Conservation (phyloP, 1,140 invertebrate genomes). For the Cecropterus lyciades region DNA sequence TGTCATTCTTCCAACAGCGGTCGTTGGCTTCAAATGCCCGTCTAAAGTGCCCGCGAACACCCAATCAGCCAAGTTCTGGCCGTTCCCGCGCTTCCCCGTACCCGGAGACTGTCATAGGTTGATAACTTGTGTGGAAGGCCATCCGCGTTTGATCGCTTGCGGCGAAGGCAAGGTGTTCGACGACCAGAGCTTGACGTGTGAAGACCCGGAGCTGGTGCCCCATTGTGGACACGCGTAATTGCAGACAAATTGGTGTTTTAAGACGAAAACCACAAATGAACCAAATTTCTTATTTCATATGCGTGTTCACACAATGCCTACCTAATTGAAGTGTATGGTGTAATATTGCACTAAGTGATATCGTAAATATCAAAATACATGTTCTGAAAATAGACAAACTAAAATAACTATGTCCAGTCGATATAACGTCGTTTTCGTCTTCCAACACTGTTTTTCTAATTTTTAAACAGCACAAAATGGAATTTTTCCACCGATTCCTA, state of each 20-base stretch:
- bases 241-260: slow-evolving; percentile 44
- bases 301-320: no score
- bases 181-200: slow-evolving; percentile 91
- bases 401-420: neutral
- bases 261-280: slow-evolving; percentile 44
- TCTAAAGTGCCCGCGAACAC: slow-evolving; percentile 91
- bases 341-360: neutral
- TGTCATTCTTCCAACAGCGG: slow-evolving; percentile 80
- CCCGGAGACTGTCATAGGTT: slow-evolving; percentile 92
- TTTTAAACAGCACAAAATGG: slow-evolving; percentile 49
- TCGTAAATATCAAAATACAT: neutral
- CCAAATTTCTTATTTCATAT: neutral
- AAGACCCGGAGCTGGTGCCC: slow-evolving; percentile 91
- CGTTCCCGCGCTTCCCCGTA: slow-evolving; percentile 94
- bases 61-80: slow-evolving; percentile 94
- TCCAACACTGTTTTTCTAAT: slow-evolving; percentile 48
- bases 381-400: no score
- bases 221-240: slow-evolving; percentile 79
- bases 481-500: slow-evolving; percentile 61
- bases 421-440: slow-evolving; percentile 61
- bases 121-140: slow-evolving; percentile 94
- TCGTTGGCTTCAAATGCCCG: slow-evolving; percentile 94
- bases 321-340: neutral
- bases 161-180: slow-evolving; percentile 94
- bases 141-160: slow-evolving; percentile 93